Percentiles rank a stretch among this genome's conserved stretches.
These are phyloP conservation scores for Lordiphosa mommai DNA, from an alignment of 1,140 invertebrate species.

Conservation along the genomic window DNA sequence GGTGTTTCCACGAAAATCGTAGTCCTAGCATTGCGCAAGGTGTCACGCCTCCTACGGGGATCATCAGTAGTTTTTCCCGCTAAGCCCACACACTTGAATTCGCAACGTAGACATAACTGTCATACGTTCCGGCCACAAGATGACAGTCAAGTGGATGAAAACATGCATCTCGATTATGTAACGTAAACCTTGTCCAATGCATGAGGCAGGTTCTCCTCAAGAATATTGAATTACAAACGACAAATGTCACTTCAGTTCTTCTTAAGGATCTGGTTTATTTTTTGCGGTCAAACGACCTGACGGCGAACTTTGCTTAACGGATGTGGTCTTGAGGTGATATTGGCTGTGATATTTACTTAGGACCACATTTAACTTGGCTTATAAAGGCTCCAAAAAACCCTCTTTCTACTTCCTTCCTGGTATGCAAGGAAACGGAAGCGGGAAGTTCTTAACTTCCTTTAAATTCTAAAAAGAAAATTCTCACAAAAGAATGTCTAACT, in stretches of 20 bases:
- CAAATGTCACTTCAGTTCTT: constrained; percentile 44
- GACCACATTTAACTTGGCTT: background rate
- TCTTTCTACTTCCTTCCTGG: constrained; percentile 59
- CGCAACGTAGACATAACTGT: constrained; percentile 38
- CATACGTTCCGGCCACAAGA: constrained; percentile 20
- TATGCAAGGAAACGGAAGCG: constrained; percentile 45
- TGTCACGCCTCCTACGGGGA: background rate
- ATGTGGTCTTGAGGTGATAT: constrained; percentile 44
- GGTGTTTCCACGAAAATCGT: constrained; percentile 21
- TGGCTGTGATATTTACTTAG: constrained; percentile 38
- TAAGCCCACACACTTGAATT: constrained; percentile 11
- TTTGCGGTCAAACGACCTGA: constrained; percentile 57
- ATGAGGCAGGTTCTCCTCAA: constrained; percentile 63
- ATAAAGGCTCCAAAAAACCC: background rate
- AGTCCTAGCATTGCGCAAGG: constrained; percentile 31
- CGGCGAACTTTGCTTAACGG: constrained; percentile 69
- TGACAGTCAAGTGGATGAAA: constrained; percentile 9
- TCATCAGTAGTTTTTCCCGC: too few relatives aligned
- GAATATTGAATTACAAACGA: constrained; percentile 56
- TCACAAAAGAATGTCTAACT: background rate
- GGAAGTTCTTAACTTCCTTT: background rate
- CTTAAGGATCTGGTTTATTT: constrained; percentile 8
- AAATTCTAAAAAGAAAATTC: background rate
- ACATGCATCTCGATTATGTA: constrained; percentile 53
- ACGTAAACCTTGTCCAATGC: constrained; percentile 49